A percentile compares a stretch with the other conserved stretches of the same genome.
phyloP scores from a whole-genome alignment of 2,888 invertebrate genomes.

The Cantharis rufa region DNA sequence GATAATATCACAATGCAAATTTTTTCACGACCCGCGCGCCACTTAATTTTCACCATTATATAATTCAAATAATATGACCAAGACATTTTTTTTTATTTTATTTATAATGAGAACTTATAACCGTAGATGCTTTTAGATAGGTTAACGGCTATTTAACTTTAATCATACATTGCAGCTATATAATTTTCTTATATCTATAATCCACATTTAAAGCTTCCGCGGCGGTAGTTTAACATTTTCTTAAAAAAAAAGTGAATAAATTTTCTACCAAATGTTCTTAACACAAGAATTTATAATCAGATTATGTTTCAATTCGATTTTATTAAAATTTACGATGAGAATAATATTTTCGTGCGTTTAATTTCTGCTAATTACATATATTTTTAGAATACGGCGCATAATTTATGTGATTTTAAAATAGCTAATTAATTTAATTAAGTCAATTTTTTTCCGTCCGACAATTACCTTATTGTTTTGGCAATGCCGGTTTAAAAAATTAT shows the following conservation, averaged over 20 bases:
- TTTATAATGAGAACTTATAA: neutral
- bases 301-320: neutral
- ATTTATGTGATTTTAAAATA: neutral
- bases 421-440: neutral
- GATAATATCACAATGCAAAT: neutral
- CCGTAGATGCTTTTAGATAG: neutral
- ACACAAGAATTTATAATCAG: neutral
- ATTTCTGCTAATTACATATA: neutral
- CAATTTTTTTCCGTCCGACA: neutral
- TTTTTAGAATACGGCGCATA: neutral
- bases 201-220: slow-evolving; percentile 1
- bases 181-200: slow-evolving; percentile 4
- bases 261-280: neutral
- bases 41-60: neutral
- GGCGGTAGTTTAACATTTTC: neutral
- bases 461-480: neutral
- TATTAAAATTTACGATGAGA: neutral
- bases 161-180: neutral
- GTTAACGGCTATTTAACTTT: slow-evolving; percentile 2
- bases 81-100: neutral
- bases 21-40: neutral
- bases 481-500: neutral
- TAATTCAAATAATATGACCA: neutral
- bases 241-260: neutral
- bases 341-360: neutral